Evolutionary conservation across 2,888 invertebrate species (phyloP), one percentile per base, ranked within the genome.

Genomic region (Buathra laborator): DNA sequence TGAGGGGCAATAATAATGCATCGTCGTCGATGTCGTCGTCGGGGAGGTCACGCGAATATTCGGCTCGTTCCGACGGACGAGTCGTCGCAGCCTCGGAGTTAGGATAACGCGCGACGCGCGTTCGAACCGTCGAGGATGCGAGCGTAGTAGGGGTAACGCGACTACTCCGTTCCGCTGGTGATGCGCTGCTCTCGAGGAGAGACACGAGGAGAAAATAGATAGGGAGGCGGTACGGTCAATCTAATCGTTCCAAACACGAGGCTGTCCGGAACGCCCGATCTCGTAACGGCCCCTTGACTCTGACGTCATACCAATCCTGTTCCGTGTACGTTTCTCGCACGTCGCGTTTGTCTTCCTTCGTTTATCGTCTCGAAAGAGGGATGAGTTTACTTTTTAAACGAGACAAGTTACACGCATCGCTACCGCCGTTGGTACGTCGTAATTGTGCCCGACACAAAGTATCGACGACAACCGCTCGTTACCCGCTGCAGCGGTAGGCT

Each of bases 221-320:
- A 9, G 81, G 90, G 89, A 89, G 88, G 84, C 84, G 46, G 89
- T 75, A 87, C 89, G 87, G 64, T 48, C 71, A 78, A 64, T 32
- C 82, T 81, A 88, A 88, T 62, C 79, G 84, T 87, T 83, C 87
- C 84, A 88, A 88, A 89, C 88, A 89, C 85, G 79, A 64, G 88
- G 85, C 87, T 84, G 83, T 83, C 66, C 70, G 87, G 29, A 83
- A 75, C 88, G 83, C 79, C 84, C 74, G 80, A 72, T 82, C 80
- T 74, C 75, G 87, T 85, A 88, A 86, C 85, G 84, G 85, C 81
- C 84, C 78, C 51, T 51, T 24, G 29, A 7, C 46, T 67, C 81
- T 91, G 92, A 91, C 92, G 91, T 92, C 92, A 83, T 87, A 84
- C 68, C 83, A 74, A 86, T 86, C 59, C 71, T 64, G 81, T 86